Evolutionary conservation across 1,140 invertebrate species (phyloP).

Genomic region (Zelostemma sp.): DNA sequence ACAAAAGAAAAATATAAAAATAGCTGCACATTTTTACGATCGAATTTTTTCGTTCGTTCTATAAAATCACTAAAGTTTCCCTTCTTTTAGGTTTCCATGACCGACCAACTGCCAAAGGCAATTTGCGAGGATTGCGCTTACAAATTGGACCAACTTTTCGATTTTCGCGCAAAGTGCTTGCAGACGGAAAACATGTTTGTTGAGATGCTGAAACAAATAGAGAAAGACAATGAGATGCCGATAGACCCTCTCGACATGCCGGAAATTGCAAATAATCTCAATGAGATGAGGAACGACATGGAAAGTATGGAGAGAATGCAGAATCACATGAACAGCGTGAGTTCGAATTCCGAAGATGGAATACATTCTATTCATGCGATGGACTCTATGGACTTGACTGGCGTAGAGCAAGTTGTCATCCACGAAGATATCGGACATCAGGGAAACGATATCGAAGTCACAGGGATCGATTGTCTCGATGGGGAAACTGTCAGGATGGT

Average conservation of each 20-base stretch:
- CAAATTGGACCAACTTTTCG: constrained; percentile 73
- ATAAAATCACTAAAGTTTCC: constrained; percentile 3
- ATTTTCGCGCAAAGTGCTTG: constrained; percentile 73
- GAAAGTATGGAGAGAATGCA: constrained; percentile 55
- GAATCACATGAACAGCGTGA: constrained; percentile 45
- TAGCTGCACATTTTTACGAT: too few relatives aligned
- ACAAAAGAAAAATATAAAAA: neutral
- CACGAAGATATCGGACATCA: constrained; percentile 62
- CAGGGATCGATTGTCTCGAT: constrained; percentile 63
- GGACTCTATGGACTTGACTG: constrained; percentile 61
- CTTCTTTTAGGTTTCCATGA: constrained; percentile 68
- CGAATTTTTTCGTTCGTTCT: neutral
- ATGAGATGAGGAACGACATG: constrained; percentile 50
- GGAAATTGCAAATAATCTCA: constrained; percentile 38
- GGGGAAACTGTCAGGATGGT: constrained; percentile 65
- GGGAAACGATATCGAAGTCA: constrained; percentile 59
- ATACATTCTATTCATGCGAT: constrained; percentile 54
- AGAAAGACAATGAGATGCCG: constrained; percentile 52
- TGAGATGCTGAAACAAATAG: constrained; percentile 69
- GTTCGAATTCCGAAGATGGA: constrained; percentile 37
- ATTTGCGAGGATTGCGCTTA: constrained; percentile 74
- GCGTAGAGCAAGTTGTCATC: constrained; percentile 59
- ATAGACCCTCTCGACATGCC: constrained; percentile 52
- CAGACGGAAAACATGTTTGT: constrained; percentile 72
- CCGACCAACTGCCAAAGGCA: constrained; percentile 74